A percentile compares a stretch with the other conserved stretches of the same genome.
Conservation (phyloP, 2,888 invertebrate species). For the Luffia ferchaultella region DNA sequence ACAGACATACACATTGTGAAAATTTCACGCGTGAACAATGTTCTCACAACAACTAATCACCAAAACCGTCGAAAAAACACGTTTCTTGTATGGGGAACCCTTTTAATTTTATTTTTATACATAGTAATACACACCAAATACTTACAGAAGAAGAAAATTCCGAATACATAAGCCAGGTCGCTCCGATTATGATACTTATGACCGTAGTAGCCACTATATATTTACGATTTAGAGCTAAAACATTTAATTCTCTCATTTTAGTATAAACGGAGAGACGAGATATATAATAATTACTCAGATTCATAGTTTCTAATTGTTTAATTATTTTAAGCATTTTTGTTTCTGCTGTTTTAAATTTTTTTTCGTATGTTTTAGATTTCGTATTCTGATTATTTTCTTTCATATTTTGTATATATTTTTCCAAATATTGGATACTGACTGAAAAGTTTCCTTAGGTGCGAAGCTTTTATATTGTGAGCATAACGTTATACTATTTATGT, state of each 20-base stretch:
- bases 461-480: not conserved
- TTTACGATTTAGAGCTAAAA: not conserved
- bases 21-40: no score
- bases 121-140: no score
- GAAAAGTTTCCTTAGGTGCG: slow-evolving; percentile 10
- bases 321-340: slow-evolving; percentile 40
- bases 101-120: no score
- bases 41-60: no score
- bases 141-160: slow-evolving; percentile 23
- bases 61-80: no score
- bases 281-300: slow-evolving; percentile 30
- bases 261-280: slow-evolving; percentile 15
- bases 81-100: no score
- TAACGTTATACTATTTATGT: not conserved
- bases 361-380: slow-evolving; percentile 32
- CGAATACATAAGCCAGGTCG: slow-evolving; percentile 22
- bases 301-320: slow-evolving; percentile 35
- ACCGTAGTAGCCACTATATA: slow-evolving; percentile 11
- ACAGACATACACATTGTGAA: no score
- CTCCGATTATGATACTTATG: slow-evolving; percentile 16
- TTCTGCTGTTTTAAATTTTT: slow-evolving; percentile 43
- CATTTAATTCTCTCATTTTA: not conserved
- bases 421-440: slow-evolving; percentile 15
- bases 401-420: not conserved
- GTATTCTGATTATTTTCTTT: not conserved